Percentiles rank a stretch among this genome's conserved stretches.
Conservation (phyloP, 2,888 invertebrate species). For the Callinectes sapidus region DNA sequence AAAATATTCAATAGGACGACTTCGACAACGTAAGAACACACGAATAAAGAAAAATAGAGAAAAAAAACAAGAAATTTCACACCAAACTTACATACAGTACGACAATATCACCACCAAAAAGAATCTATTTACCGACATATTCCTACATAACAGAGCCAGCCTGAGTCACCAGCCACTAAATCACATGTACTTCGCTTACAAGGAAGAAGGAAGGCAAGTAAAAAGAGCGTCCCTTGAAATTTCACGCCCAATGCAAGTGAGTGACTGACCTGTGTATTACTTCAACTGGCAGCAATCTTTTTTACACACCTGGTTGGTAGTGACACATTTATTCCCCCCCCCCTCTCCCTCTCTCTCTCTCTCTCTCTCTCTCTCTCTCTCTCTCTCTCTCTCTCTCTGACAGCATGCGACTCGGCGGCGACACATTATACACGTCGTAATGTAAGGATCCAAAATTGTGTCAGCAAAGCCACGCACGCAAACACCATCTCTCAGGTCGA, state of each 20-base stretch:
- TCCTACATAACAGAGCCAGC: background rate
- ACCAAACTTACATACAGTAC: too few relatives aligned
- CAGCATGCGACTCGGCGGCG: background rate
- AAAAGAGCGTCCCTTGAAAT: background rate
- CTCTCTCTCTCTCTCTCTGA: background rate
- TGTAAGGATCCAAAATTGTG: background rate
- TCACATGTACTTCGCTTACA: background rate
- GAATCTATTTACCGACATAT: background rate
- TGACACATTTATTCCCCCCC: background rate
- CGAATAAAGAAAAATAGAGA: too few relatives aligned
- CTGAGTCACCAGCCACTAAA: background rate
- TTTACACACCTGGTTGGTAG: background rate
- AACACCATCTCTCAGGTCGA: background rate
- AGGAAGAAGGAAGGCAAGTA: background rate
- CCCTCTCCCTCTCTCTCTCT: background rate
- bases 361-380: too few relatives aligned
- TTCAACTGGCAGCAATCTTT: background rate
- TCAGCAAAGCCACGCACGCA: background rate
- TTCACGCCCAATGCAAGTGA: background rate
- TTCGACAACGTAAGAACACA: too few relatives aligned
- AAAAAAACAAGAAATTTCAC: too few relatives aligned
- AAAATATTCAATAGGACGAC: too few relatives aligned
- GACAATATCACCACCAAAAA: too few relatives aligned
- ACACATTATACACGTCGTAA: background rate
- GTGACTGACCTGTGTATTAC: background rate